Conservation (phyloP, 2,797 vertebrate species). For the Coregonus suidteri region DNA sequence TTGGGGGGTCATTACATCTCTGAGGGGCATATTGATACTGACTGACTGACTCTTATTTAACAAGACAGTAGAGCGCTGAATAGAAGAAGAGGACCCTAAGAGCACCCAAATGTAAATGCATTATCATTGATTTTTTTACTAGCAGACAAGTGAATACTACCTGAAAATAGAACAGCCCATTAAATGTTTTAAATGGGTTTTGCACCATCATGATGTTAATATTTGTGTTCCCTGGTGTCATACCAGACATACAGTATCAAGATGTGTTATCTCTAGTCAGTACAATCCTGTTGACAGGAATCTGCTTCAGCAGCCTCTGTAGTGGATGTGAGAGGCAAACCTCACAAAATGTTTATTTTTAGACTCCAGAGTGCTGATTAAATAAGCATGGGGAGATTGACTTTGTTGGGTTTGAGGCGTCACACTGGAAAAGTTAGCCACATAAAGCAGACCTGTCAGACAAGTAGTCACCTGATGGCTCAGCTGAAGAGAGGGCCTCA, state of each 20-base stretch:
- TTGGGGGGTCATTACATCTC: constrained; percentile 39
- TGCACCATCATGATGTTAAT: too few relatives aligned
- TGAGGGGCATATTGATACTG: constrained; percentile 36
- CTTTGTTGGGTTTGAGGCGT: constrained; percentile 49
- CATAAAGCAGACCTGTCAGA: constrained; percentile 53
- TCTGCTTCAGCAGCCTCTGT: constrained; percentile 25
- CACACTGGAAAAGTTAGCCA: constrained; percentile 57
- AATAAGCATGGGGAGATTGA: constrained; percentile 52
- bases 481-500: constrained; percentile 50
- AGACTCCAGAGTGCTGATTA: constrained; percentile 47
- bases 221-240: background rate
- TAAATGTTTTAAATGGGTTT: background rate
- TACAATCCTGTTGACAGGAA: constrained; percentile 29
- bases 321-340: background rate
- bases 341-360: constrained; percentile 54
- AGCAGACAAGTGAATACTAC: too few relatives aligned
- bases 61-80: too few relatives aligned
- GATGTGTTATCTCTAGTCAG: background rate
- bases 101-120: too few relatives aligned
- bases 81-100: too few relatives aligned
- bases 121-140: too few relatives aligned
- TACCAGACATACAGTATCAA: background rate
- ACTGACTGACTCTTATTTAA: constrained; percentile 17
- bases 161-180: background rate
- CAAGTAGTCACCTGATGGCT: constrained; percentile 53